A percentile compares a stretch with the other conserved stretches of the same genome.
Conservation (phyloP, 2,888 invertebrate species). For the Orthonevra nobilis region DNA sequence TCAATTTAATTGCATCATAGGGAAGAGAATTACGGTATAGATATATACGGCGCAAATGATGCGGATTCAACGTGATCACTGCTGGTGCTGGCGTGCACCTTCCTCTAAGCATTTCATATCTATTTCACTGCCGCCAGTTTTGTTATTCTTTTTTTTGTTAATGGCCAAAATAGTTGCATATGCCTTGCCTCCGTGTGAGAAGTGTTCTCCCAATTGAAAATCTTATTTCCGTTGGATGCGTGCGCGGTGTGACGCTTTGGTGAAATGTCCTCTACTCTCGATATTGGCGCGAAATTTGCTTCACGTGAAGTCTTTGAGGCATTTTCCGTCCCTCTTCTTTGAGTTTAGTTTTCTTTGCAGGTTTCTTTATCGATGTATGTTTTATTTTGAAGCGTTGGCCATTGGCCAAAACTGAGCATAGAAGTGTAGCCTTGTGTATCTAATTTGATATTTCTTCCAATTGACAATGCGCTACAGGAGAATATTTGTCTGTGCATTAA, state of each 20-base stretch:
- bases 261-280: not conserved
- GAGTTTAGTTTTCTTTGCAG: slow-evolving; percentile 53
- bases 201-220: not conserved
- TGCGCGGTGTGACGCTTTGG: slow-evolving; percentile 21
- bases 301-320: not conserved
- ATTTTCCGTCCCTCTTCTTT: slow-evolving; percentile 39
- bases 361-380: no score
- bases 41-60: slow-evolving; percentile 38
- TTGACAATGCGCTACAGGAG: slow-evolving; percentile 10
- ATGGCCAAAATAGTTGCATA: slow-evolving; percentile 34
- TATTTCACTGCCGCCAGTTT: no score
- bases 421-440: slow-evolving; percentile 57
- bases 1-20: no score
- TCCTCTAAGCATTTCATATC: not conserved
- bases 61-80: slow-evolving; percentile 21
- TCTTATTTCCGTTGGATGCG: slow-evolving; percentile 55
- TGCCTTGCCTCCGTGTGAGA: no score
- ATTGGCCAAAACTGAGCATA: slow-evolving; percentile 43
- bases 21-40: no score
- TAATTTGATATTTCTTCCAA: slow-evolving; percentile 48
- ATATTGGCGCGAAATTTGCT: slow-evolving; percentile 17
- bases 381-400: slow-evolving; percentile 62
- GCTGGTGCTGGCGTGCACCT: not conserved
- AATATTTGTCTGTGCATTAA: slow-evolving; percentile 9
- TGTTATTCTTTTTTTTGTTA: no score